Evolutionary conservation across 64 coral and sea anemone species (phyloP), one percentile per base, ranked within the genome.

Genomic region (Astreopora myriophthalma): DNA sequence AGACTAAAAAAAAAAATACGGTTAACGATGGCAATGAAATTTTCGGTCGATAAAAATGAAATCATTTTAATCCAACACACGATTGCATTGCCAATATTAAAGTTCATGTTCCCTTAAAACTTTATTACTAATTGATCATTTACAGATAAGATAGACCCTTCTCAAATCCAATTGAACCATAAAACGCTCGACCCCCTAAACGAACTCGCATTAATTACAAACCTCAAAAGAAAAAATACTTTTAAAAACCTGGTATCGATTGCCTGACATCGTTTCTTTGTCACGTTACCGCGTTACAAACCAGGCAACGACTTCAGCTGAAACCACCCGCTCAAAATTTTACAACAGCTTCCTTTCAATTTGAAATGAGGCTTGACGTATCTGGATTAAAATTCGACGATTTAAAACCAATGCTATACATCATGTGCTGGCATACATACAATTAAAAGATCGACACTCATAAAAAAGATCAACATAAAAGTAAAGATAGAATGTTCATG

Each of bases 361-460:
- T 78, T 55, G 42, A 51, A 31, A 27, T 61, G 25, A 80, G 13
- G 61, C 8, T 34, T 35, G 3, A 52, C 19, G 8, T 35, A 11
- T 17, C 69, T 14, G 17, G 31, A 38, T 6, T 46, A 36, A 75
- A 75, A 75, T 34, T 22, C 14, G 13, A 79, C 23, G 33, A 82
- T 82, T 82, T 13, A 82, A 65, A 73, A 64, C 34, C 57, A 58
- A 38, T 62, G 32, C 55, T 63, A 64, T 73, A 35, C 70, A 73
- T 38, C 38, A 62, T 63, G 55, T 34, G 64, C 28, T 64, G 33
- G 8, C 30, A 63, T 80, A 8, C 76, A 52, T 80, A 33, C n/a
- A 46, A 29, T 33, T n/a, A 64, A 82, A 63, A 52, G 63, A 51
- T 79, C 44, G 26, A 62, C 34, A 63, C 29, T 34, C 19, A 12